Conservation (phyloP, 2,797 vertebrate genomes). For the Pipistrellus pipistrellus region DNA sequence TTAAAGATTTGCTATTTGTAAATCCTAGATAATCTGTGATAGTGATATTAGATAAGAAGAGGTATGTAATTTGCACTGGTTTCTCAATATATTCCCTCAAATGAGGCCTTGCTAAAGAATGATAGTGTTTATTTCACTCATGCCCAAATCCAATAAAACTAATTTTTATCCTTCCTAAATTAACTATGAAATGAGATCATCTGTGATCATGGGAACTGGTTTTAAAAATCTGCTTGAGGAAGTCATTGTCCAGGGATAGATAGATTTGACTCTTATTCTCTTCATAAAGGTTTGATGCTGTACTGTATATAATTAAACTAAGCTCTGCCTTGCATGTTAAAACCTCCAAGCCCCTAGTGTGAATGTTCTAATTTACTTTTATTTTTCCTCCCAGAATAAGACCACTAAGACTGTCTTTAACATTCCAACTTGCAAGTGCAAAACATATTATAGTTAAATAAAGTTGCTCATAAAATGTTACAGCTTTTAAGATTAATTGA, state of each 20-base stretch:
- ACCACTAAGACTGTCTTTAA: background rate
- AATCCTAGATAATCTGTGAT: background rate
- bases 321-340: background rate
- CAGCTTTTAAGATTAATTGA: background rate
- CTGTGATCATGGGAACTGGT: background rate
- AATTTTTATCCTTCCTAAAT: background rate
- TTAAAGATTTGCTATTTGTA: background rate
- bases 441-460: conserved; percentile 22
- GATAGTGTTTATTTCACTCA: background rate
- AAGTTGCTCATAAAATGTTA: background rate
- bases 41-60: background rate
- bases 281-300: background rate
- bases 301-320: background rate
- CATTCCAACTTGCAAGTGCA: conserved; percentile 19
- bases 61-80: background rate
- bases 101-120: background rate
- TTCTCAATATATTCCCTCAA: background rate
- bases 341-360: background rate
- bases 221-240: conserved; percentile 9
- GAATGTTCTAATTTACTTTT: background rate
- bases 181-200: background rate
- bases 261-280: background rate
- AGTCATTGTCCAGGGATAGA: background rate
- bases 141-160: background rate
- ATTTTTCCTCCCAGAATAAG: background rate